Conservation (phyloP, 2,113 vertebrate genomes). For the Nannospalax galili region DNA sequence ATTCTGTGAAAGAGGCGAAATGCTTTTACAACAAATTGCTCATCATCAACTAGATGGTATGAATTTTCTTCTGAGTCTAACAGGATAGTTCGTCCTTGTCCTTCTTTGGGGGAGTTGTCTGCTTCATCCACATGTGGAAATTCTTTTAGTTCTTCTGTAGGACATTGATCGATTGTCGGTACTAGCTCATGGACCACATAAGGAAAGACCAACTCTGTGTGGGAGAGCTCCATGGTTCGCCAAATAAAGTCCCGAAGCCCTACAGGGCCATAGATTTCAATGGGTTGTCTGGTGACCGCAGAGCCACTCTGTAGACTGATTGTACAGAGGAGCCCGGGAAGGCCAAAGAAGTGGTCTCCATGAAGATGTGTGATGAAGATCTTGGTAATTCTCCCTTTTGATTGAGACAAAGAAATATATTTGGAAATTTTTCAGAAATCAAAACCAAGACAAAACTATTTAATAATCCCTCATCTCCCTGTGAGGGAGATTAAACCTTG, state of each 20-base stretch:
- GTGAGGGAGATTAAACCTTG: too few species aligned
- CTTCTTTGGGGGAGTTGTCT: slow-evolving; percentile 63
- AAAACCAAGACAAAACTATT: slow-evolving; percentile 27
- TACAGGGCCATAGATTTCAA: slow-evolving; percentile 93
- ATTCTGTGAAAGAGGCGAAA: slow-evolving; percentile 94
- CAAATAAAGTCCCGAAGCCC: slow-evolving; percentile 90
- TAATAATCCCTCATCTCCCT: background rate
- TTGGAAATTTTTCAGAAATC: slow-evolving; percentile 38
- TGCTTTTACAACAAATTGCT: slow-evolving; percentile 89
- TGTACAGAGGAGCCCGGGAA: slow-evolving; percentile 95
- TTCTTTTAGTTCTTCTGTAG: slow-evolving; percentile 87
- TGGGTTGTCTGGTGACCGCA: slow-evolving; percentile 69
- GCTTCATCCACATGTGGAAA: slow-evolving; percentile 37
- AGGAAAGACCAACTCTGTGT: slow-evolving; percentile 91
- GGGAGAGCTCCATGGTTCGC: slow-evolving; percentile 90
- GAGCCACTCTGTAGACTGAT: slow-evolving; percentile 90
- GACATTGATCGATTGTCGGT: slow-evolving; percentile 91
- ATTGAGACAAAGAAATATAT: slow-evolving; percentile 15
- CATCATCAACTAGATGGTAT: slow-evolving; percentile 90
- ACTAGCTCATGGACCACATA: slow-evolving; percentile 94
- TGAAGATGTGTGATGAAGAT: slow-evolving; percentile 97
- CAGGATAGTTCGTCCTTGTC: slow-evolving; percentile 84
- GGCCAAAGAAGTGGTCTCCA: slow-evolving; percentile 95
- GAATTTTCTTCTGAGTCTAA: slow-evolving; percentile 84
- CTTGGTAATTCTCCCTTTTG: slow-evolving; percentile 93